Percentiles rank a stretch among this genome's conserved stretches.
Evolutionary conservation across 1,140 invertebrate genomes (phyloP).

Genomic region (Dendrolimus punctatus): DNA sequence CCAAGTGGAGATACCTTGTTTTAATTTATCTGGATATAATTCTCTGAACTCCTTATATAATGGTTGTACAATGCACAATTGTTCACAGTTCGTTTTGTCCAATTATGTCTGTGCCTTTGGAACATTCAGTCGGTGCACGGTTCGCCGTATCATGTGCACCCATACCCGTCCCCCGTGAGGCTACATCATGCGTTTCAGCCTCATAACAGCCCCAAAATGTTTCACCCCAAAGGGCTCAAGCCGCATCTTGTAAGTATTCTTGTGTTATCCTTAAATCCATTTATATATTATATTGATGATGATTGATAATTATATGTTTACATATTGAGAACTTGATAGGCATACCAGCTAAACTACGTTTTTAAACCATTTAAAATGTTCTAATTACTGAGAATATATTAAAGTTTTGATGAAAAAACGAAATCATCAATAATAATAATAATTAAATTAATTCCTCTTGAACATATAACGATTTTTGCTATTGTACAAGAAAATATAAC

Average conservation of each 20-base stretch:
- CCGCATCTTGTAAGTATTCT: conserved; percentile 60
- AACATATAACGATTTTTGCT: no score
- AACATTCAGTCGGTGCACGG: conserved; percentile 55
- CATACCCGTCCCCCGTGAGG: conserved; percentile 63
- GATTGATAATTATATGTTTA: no score
- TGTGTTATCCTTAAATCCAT: background rate
- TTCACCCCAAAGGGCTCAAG: conserved; percentile 66
- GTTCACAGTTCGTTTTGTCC: conserved; percentile 58
- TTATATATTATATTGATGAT: no score
- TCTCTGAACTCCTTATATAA: background rate
- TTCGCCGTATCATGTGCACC: conserved; percentile 68
- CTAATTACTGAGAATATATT: no score
- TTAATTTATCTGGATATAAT: background rate
- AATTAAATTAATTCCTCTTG: no score
- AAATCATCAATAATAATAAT: no score
- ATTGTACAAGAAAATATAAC: no score
- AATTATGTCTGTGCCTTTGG: conserved; percentile 61
- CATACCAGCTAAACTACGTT: no score
- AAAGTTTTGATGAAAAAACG: no score
- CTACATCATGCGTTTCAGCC: conserved; percentile 67
- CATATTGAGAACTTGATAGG: no score
- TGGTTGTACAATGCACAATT: conserved; percentile 17
- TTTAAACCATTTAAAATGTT: no score
- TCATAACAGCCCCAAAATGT: conserved; percentile 62
- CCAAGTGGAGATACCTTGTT: no score